Evolutionary conservation across 2,888 invertebrate species (phyloP).

Genomic region (Homarus gammarus): DNA sequence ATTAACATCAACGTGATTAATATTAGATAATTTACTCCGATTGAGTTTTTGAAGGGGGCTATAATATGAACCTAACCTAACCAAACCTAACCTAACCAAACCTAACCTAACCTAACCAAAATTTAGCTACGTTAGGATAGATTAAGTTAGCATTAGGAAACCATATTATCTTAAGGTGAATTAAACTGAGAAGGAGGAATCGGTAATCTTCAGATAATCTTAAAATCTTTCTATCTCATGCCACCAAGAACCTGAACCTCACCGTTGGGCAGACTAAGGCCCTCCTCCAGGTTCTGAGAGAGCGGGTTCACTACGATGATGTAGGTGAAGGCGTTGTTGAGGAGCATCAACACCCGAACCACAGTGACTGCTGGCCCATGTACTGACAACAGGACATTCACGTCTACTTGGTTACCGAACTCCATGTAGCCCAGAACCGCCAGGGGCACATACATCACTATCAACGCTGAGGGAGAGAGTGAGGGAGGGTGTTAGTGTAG

Average conservation of each 20-base stretch:
- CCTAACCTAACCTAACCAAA: too few species aligned
- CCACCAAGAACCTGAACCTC: slow-evolving; percentile 76
- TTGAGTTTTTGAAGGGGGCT: too few species aligned
- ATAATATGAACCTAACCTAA: too few species aligned
- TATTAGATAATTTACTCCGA: too few species aligned
- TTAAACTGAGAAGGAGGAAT: too few species aligned
- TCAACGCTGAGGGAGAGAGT: slow-evolving; percentile 80
- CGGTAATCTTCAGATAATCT: too few species aligned
- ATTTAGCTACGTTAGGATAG: too few species aligned
- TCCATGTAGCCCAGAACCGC: slow-evolving; percentile 84
- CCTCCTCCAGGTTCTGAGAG: slow-evolving; percentile 85
- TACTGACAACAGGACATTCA: slow-evolving; percentile 83
- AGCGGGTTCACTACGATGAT: slow-evolving; percentile 86
- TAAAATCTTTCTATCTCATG: too few species aligned
- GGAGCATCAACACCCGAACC: slow-evolving; percentile 83
- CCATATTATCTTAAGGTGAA: too few species aligned
- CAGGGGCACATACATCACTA: slow-evolving; percentile 83
- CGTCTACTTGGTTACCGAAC: slow-evolving; percentile 83
- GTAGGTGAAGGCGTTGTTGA: slow-evolving; percentile 85
- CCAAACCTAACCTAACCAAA: too few species aligned
- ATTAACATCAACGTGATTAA: too few species aligned
- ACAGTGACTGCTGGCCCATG: slow-evolving; percentile 82
- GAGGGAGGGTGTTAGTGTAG: not conserved
- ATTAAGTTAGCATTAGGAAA: too few species aligned
- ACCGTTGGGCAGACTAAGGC: slow-evolving; percentile 84